Conservation (phyloP, 1,140 invertebrate genomes). For the Bombus confusus region DNA sequence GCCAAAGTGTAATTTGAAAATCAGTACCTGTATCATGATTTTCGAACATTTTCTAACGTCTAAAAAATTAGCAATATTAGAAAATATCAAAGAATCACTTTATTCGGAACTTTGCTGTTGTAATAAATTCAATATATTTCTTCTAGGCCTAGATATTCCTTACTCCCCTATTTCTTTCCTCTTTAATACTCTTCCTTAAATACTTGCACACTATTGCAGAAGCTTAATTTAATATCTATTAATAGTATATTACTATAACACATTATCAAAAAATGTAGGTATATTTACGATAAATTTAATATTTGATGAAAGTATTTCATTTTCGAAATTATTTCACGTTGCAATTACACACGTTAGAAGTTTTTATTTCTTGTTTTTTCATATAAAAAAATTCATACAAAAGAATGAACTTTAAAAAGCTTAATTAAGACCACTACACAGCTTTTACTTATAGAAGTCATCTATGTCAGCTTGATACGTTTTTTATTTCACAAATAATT, state of each 20-base stretch:
- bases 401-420: slow-evolving; percentile 44
- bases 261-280: neutral
- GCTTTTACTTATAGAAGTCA: slow-evolving; percentile 44
- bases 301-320: slow-evolving; percentile 9
- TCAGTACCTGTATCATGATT: neutral
- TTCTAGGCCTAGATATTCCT: neutral
- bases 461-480: slow-evolving; percentile 26
- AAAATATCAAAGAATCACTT: slow-evolving; percentile 17
- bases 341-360: neutral
- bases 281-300: slow-evolving; percentile 26
- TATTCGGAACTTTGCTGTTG: slow-evolving; percentile 33
- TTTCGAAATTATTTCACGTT: neutral
- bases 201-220: neutral
- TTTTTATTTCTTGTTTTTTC: neutral
- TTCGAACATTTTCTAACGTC: slow-evolving; percentile 1
- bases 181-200: neutral
- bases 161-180: neutral
- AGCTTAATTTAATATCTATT: neutral
- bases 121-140: slow-evolving; percentile 28
- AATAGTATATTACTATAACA: no score
- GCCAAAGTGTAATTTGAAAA: neutral
- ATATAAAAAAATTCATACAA: slow-evolving; percentile 54
- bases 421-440: slow-evolving; percentile 27
- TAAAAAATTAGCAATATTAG: slow-evolving; percentile 35
- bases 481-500: slow-evolving; percentile 11